Base-by-base conservation (phyloP, 2,113 vertebrate genomes). In the Melospiza georgiana region DNA sequence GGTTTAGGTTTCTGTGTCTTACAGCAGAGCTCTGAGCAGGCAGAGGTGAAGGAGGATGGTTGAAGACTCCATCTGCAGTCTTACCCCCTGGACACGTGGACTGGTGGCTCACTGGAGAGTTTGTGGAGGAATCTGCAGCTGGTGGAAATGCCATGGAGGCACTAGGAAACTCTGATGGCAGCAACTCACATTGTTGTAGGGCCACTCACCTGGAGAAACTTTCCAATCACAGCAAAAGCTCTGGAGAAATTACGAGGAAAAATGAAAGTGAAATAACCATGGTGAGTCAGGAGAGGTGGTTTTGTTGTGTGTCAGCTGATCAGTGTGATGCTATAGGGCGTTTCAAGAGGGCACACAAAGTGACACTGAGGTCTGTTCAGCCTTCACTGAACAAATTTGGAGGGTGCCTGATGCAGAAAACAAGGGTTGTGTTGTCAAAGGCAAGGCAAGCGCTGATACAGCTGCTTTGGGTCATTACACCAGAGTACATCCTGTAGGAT, bases 391-490 rank as follows among this genome's bases (percentile, higher is more conserved):
- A 65, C 20, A 65, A 22, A 46, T 52, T 23, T 66, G 37, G 67
- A 88, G 55, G 46, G 33, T 73, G 46, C 20, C 41, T 82, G 72
- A 65, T 68, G 69, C 37, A 44, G 74, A 51, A 88, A 46, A 63
- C 3, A 2, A 13, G 41, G 22, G 6, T 3, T 44, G n/a, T 49
- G 37, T 68, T 51, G 16, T 44, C 44, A 46, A 58, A 87, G 71
- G 44, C 35, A 44, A 62, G 46, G 67, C 71, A 71, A 83, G 33
- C 0, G 7, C 72, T 88, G 75, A 57, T 61, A 15, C 25, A 80
- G 82, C 85, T 92, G 71, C 59, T 58, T 41, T 84, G 59, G 48
- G 65, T 73, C 73, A 68, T 76, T 94, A 49, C 58, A 33, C 49
- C 51, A 30, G 30, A 41, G 82, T 11, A 7, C 46, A 30, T 66